These are phyloP conservation scores for Podilymbus podiceps DNA, from an alignment of 2,113 vertebrate species.

Conservation along the genomic window DNA sequence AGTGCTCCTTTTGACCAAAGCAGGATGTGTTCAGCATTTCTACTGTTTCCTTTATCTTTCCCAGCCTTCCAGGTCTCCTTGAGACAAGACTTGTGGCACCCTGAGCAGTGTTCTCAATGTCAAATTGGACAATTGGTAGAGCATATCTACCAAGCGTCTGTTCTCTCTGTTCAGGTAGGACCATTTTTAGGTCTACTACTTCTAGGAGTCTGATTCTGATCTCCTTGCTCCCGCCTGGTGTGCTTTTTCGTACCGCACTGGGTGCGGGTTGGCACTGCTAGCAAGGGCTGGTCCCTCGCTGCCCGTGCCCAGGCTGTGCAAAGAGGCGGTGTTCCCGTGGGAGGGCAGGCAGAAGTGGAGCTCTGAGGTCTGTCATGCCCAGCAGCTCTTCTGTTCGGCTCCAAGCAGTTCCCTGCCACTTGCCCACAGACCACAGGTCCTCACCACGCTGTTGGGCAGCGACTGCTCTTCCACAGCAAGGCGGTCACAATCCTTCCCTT, in stretches of 20 bases:
- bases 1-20: not conserved
- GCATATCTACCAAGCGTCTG: not conserved
- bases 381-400: not conserved
- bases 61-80: not conserved
- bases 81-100: not conserved
- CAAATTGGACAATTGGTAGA: not conserved
- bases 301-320: not conserved
- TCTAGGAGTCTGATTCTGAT: not conserved
- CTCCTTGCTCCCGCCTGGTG: not conserved
- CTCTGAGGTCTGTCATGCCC: too few species aligned
- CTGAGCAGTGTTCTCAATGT: not conserved
- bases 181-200: not conserved
- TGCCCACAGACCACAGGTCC: not conserved
- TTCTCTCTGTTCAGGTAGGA: not conserved
- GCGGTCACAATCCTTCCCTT: not conserved
- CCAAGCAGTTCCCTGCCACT: not conserved
- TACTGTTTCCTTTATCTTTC: not conserved
- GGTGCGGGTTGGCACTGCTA: not conserved
- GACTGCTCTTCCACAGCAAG: not conserved
- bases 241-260: not conserved
- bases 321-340: accelerated
- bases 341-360: not conserved
- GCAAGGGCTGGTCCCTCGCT: not conserved
- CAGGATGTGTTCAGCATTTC: not conserved
- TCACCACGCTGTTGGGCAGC: not conserved